A percentile compares a stretch with the other conserved stretches of the same genome.
phyloP scores from a whole-genome alignment of 1,140 invertebrate genomes.

The Orussus abietinus region DNA sequence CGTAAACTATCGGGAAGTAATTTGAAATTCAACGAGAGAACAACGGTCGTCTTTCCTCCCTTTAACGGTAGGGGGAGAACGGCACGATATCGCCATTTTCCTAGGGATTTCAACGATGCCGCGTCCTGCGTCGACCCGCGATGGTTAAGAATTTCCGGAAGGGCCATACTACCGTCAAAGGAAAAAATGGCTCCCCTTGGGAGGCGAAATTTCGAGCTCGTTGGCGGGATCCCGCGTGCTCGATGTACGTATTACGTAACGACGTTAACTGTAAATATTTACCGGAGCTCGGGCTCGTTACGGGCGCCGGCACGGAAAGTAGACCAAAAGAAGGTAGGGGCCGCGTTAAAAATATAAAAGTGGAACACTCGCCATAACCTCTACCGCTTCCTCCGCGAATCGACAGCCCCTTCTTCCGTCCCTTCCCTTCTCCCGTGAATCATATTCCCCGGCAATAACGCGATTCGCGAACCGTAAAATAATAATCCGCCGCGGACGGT shows the following conservation, averaged over 20 bases:
- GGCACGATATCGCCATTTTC: no score
- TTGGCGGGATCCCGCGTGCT: constrained; percentile 12
- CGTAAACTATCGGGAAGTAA: constrained; percentile 27
- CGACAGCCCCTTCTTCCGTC: constrained; percentile 8
- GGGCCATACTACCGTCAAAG: no score
- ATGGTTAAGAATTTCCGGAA: no score
- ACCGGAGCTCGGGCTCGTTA: constrained; percentile 24
- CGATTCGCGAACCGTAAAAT: no score
- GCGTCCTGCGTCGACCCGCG: no score
- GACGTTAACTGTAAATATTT: constrained; percentile 47
- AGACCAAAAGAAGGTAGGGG: constrained; percentile 29
- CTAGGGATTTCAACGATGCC: no score
- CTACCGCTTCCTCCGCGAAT: background rate
- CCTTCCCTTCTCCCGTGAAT: constrained; percentile 6
- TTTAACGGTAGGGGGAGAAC: no score
- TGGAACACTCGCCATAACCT: constrained; percentile 24
- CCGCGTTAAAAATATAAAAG: constrained; percentile 37
- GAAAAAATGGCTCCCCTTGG: no score
- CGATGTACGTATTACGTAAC: constrained; percentile 36
- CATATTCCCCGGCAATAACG: no score
- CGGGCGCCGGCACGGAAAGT: constrained; percentile 23
- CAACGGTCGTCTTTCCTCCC: no score
- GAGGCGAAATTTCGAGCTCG: no score
- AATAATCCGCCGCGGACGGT: background rate
- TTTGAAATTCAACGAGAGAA: constrained; percentile 12